These are phyloP conservation scores for Drosophila demipolita DNA, from an alignment of 2,888 invertebrate genomes.

Conservation along the genomic window DNA sequence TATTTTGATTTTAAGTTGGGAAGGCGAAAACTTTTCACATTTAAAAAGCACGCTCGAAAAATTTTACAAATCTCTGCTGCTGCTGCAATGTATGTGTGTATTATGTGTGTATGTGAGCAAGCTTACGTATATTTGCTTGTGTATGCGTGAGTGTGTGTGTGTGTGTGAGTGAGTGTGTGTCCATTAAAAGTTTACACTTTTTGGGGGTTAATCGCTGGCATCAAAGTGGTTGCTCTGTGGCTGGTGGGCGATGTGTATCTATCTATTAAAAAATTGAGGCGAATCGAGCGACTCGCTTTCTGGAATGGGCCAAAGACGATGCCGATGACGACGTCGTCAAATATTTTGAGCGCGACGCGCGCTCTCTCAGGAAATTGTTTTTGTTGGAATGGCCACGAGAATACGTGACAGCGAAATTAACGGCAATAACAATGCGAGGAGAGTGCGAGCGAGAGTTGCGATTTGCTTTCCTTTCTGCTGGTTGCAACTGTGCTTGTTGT, in stretches of 20 bases:
- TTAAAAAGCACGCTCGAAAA: slow-evolving; percentile 43
- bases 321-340: slow-evolving; percentile 58
- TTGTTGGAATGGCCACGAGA: slow-evolving; percentile 42
- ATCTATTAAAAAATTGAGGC: slow-evolving; percentile 79
- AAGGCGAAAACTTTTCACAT: slow-evolving; percentile 71
- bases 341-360: slow-evolving; percentile 49
- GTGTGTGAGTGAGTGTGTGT: slow-evolving; percentile 29
- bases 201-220: slow-evolving; percentile 77
- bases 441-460: slow-evolving; percentile 42
- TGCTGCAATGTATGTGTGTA: slow-evolving; percentile 5
- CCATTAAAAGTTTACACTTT: slow-evolving; percentile 73
- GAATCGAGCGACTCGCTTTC: slow-evolving; percentile 61
- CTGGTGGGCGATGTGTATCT: slow-evolving; percentile 70
- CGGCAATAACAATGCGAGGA: slow-evolving; percentile 64
- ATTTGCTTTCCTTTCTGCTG: slow-evolving; percentile 9
- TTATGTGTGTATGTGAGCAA: slow-evolving; percentile 4
- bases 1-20: slow-evolving; percentile 67
- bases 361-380: slow-evolving; percentile 72
- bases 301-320: slow-evolving; percentile 67
- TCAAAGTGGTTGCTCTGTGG: slow-evolving; percentile 61
- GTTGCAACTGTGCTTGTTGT: slow-evolving; percentile 34
- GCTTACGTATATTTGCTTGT: slow-evolving; percentile 3
- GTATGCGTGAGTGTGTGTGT: slow-evolving; percentile 9
- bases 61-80: slow-evolving; percentile 53
- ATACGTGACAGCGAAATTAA: slow-evolving; percentile 64